phyloP scores from a whole-genome alignment of 2,888 invertebrate genomes.

The Lathronympha strigana region DNA sequence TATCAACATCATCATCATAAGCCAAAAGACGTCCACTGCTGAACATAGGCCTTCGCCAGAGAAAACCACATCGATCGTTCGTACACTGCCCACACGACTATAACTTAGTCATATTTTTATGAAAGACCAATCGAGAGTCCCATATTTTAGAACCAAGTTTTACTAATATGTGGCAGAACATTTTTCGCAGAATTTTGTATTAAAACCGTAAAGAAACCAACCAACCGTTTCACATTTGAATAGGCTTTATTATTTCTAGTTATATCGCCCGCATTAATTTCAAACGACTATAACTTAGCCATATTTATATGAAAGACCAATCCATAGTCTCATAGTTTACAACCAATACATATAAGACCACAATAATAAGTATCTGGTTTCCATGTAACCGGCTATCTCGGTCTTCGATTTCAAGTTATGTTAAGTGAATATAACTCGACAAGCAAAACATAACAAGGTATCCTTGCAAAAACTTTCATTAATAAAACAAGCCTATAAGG shows the following conservation, averaged over 20 bases:
- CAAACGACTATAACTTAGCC: background rate
- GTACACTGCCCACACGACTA: too few relatives aligned
- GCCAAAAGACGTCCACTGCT: too few relatives aligned
- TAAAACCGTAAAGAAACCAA: too few relatives aligned
- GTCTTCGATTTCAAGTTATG: constrained; percentile 22
- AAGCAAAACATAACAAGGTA: constrained; percentile 20
- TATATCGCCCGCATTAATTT: background rate
- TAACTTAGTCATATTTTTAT: too few relatives aligned
- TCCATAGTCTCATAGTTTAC: constrained; percentile 1
- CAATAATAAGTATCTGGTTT: constrained; percentile 2
- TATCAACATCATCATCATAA: too few relatives aligned
- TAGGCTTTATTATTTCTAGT: background rate
- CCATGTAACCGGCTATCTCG: background rate
- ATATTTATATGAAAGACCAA: constrained; percentile 5
- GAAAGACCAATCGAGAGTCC: too few relatives aligned
- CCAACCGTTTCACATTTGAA: too few relatives aligned
- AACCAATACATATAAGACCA: background rate
- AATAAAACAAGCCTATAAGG: constrained; percentile 16
- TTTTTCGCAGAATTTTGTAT: too few relatives aligned
- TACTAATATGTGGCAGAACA: too few relatives aligned
- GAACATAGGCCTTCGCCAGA: too few relatives aligned
- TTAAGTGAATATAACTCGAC: constrained; percentile 22
- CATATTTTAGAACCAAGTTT: too few relatives aligned
- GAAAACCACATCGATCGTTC: too few relatives aligned
- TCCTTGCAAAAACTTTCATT: constrained; percentile 31